phyloP scores from a whole-genome alignment of 2,888 invertebrate genomes.

The Julus scandinavius region DNA sequence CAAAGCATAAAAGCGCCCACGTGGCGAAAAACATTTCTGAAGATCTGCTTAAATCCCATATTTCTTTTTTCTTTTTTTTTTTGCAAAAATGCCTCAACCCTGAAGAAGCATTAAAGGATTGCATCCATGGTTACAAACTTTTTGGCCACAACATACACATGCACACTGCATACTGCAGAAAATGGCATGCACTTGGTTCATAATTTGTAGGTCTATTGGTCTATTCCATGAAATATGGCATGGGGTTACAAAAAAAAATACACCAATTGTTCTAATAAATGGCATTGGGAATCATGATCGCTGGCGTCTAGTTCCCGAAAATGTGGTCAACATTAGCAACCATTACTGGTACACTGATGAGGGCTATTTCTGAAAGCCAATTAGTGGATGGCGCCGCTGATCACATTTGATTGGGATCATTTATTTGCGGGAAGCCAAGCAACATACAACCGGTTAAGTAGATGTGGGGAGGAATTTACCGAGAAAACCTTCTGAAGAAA shows the following conservation, averaged over 20 bases:
- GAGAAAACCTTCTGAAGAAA: no score
- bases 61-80: not conserved
- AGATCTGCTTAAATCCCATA: slow-evolving; percentile 29
- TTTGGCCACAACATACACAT: not conserved
- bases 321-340: not conserved
- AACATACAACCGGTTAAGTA: no score
- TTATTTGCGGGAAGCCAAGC: slow-evolving; percentile 11
- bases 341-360: slow-evolving; percentile 6
- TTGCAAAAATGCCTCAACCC: not conserved
- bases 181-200: not conserved
- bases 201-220: not conserved
- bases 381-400: slow-evolving; percentile 26
- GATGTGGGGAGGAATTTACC: no score
- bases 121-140: not conserved
- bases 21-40: slow-evolving; percentile 4
- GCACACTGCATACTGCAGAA: no score
- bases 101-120: not conserved
- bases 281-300: not conserved
- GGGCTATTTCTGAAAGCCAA: slow-evolving; percentile 35
- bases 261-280: not conserved
- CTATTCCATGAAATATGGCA: not conserved
- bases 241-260: not conserved
- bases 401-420: slow-evolving; percentile 23
- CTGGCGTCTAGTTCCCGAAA: not conserved
- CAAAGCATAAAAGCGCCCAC: not conserved